A percentile compares a stretch with the other conserved stretches of the same genome.
Evolutionary conservation across 2,888 invertebrate genomes (phyloP).

Genomic region (Thelaira solivaga): DNA sequence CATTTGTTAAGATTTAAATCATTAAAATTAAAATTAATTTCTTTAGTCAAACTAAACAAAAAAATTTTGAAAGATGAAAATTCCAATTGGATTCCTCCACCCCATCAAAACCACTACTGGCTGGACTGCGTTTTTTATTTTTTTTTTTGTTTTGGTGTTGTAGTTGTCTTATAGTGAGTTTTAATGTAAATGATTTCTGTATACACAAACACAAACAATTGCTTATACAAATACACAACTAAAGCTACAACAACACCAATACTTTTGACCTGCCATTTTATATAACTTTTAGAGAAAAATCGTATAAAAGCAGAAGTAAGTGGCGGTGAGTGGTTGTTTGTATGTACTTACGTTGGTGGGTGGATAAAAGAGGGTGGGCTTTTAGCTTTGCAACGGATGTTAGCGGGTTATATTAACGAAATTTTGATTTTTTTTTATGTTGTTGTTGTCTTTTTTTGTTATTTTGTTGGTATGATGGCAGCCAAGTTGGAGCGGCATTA

Average conservation of each 20-base stretch:
- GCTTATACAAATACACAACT: not conserved
- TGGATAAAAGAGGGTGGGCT: not conserved
- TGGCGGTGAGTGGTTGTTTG: not conserved
- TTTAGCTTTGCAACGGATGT: constrained; percentile 35
- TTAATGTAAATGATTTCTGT: constrained; percentile 18
- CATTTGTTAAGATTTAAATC: too few species aligned
- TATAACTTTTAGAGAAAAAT: constrained; percentile 37
- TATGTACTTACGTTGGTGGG: constrained; percentile 2
- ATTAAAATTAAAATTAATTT: too few species aligned
- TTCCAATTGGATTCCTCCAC: not conserved
- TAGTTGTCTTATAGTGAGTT: not conserved
- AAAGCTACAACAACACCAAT: not conserved
- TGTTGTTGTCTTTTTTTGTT: not conserved
- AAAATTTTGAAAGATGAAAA: not conserved
- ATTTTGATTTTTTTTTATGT: constrained; percentile 24
- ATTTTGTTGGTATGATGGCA: constrained; percentile 26
- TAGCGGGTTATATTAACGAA: constrained; percentile 56
- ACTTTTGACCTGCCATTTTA: constrained; percentile 45
- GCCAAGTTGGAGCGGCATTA: constrained; percentile 1
- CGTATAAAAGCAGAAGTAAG: not conserved
- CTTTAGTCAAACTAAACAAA: too few species aligned
- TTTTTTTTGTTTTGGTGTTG: not conserved
- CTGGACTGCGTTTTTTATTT: too few species aligned
- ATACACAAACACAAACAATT: not conserved
- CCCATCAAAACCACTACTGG: not conserved